Base-by-base conservation (phyloP, 2,888 invertebrate genomes). In the Pyrrhia umbra region DNA sequence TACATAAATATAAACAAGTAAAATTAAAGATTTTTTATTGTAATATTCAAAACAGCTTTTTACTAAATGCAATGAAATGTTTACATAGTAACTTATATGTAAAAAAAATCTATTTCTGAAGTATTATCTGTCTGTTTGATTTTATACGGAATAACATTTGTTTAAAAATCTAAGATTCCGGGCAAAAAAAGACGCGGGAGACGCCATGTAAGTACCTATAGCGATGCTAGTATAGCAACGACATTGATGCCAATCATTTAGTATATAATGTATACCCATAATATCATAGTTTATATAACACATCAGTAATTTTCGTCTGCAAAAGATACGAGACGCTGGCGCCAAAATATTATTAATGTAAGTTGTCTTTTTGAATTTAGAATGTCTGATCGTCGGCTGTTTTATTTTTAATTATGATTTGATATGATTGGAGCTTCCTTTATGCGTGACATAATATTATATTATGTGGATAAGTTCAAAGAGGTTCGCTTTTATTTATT, bases 331-430 rank as follows among this genome's bases (percentile, higher is more conserved):
- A 56, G 30, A 47, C 56, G n/a, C n/a, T n/a, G 75, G 78, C 80
- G 78, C 78, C 75, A 63, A 68, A 64, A 73, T 63, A 74, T 56
- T 18, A 52, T 52, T 63, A 37, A 51, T 37, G 21, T 56, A 60
- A 62, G 8, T 1, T 34, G 30, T 42, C 20, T 59, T 57, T 76
- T 58, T 49, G 42, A 55, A 39, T 55, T 39, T 21, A n/a, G 45
- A 27, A 9, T 40, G 45, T 43, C 20, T 23, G 45, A 56, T 47
- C 43, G n/a, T 55, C 37, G 47, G 55, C 43, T 15, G 40, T 58
- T 55, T 57, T 27, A 46, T 43, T 39, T 46, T 72, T 61, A 42
- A 74, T 21, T 34, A 58, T 52, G 46, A 77, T 74, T 59, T 58
- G 55, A 58, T 67, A 20, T 73, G 74, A 74, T 62, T 40, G 57